Evolutionary conservation across 2,888 invertebrate species (phyloP), one percentile per base, ranked within the genome.

Genomic region (Cryptophagus acutangulus): DNA sequence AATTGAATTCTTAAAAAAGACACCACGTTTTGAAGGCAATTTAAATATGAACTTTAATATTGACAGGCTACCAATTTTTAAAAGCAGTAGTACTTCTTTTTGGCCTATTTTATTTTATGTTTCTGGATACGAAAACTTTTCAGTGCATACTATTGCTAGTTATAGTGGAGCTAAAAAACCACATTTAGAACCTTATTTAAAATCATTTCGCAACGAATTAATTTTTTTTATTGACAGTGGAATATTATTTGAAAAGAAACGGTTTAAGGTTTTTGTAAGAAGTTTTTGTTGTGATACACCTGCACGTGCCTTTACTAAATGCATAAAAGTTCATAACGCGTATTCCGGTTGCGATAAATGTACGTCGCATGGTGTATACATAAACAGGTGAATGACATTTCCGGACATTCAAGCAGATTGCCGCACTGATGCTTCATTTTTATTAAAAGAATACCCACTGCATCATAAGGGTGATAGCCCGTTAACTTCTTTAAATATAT

Each of bases 81-180:
- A 41, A 20, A 44, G 35, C 29, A 9, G 14, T 5, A 41, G 20
- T 17, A 13, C 14, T 17, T 40, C 40, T 20, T 41, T 44, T 31
- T 44, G 41, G 41, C 44, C 36, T 12, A 44, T 41, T 17, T 15
- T 44, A 17, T 44, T 33, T 35, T 38, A 41, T n/a, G 37, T 44
- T 17, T 18, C 16, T 15, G 16, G 38, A 15, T 10, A 14, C n/a
- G 38, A 14, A 10, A 35, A 12, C 38, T 35, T 2, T 41, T 38
- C 20, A 15, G 37, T 5, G 35, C 38, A 16, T n/a, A n/a, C n/a
- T n/a, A n/a, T n/a, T n/a, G n/a, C n/a, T n/a, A n/a, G n/a, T n/a
- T n/a, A n/a, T n/a, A n/a, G n/a, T n/a, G n/a, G n/a, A n/a, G n/a
- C n/a, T n/a, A n/a, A n/a, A n/a, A n/a, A n/a, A n/a, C n/a, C n/a